phyloP scores from a whole-genome alignment of 2,888 invertebrate genomes.

The Cenopis cana region DNA sequence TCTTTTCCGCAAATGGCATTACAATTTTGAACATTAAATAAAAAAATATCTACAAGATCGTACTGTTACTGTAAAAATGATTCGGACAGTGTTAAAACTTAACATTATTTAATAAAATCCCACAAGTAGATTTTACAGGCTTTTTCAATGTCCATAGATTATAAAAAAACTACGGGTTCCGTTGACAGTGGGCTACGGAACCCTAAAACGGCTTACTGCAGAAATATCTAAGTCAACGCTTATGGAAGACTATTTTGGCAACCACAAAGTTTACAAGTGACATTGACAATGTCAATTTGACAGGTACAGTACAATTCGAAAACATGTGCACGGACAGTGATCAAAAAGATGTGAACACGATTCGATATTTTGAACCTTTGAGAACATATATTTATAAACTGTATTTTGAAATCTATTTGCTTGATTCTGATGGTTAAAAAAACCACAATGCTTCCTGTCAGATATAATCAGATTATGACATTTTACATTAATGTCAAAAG shows the following conservation, averaged over 20 bases:
- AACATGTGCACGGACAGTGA: no score
- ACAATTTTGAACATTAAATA: conserved; percentile 81
- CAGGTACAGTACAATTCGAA: background rate
- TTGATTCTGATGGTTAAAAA: background rate
- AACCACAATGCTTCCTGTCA: background rate
- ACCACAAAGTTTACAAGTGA: background rate
- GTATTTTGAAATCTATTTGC: no score
- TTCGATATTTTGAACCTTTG: no score
- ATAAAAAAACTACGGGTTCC: no score
- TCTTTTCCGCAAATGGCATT: conserved; percentile 82
- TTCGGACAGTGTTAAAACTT: conserved; percentile 11
- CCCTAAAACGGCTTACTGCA: background rate
- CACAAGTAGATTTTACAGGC: background rate
- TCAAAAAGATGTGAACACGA: no score
- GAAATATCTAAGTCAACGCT: background rate
- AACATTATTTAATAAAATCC: background rate
- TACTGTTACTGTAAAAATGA: conserved; percentile 41
- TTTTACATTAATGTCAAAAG: background rate
- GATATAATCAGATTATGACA: background rate
- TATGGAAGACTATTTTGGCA: conserved; percentile 22
- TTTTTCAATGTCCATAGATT: no score
- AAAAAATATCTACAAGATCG: conserved; percentile 59
- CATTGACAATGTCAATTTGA: background rate
- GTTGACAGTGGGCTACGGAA: no score
- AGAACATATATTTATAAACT: no score